Conservation (phyloP, 2,797 vertebrate genomes). For the Tinamus major region DNA sequence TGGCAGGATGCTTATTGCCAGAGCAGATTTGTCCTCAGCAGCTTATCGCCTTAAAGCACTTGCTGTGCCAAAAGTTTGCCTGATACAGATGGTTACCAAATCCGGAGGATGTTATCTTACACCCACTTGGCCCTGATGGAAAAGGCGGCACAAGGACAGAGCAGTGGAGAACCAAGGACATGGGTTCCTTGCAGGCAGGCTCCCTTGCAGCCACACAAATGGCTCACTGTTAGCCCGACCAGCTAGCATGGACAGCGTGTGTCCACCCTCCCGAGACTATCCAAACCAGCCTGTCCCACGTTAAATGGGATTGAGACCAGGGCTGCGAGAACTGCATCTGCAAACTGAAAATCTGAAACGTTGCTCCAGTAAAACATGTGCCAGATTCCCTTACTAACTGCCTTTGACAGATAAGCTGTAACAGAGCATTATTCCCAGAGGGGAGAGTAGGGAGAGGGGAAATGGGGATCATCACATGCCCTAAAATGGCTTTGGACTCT, state of each 20-base stretch:
- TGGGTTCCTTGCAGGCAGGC: neutral
- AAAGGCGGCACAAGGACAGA: neutral
- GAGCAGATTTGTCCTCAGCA: conserved; percentile 41
- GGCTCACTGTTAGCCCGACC: rapidly evolving
- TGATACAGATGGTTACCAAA: conserved; percentile 6
- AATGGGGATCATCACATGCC: neutral
- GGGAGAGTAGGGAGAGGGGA: neutral
- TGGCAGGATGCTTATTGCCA: conserved; percentile 29
- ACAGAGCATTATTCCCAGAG: neutral
- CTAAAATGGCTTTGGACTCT: conserved; percentile 44
- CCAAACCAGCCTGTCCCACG: neutral
- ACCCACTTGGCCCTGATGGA: neutral
- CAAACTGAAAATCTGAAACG: neutral
- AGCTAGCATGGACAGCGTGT: neutral
- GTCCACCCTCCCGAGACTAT: rapidly evolving
- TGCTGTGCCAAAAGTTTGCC: conserved; percentile 41
- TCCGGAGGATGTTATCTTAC: conserved; percentile 23
- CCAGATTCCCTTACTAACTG: conserved; percentile 9
- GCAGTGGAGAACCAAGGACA: neutral
- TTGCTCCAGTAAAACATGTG: neutral
- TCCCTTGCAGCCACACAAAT: neutral
- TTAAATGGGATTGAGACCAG: conserved; percentile 30
- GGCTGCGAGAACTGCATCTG: neutral
- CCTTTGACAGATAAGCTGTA: conserved; percentile 5
- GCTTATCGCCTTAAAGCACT: conserved; percentile 11